Percentiles rank a stretch among this genome's conserved stretches.
Evolutionary conservation across 2,113 vertebrate genomes (phyloP).

Genomic region (Dasyurus viverrinus): DNA sequence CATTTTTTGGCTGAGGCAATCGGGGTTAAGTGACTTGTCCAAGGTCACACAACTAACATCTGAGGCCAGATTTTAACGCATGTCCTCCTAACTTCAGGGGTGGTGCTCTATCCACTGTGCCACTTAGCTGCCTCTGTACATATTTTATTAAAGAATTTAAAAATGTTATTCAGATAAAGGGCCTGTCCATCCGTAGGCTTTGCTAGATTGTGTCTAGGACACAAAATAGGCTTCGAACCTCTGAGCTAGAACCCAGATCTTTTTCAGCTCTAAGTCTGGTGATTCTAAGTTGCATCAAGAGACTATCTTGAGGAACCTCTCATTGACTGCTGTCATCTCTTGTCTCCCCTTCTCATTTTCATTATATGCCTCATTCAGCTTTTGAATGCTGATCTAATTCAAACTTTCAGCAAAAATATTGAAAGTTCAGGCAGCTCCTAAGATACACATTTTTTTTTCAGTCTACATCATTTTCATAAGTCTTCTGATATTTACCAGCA

Average conservation of each 20-base stretch:
- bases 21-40: no score
- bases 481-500: constrained; percentile 21
- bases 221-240: neutral
- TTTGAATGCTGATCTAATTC: constrained; percentile 29
- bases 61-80: no score
- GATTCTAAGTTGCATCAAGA: neutral
- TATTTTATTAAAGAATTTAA: no score
- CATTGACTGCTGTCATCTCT: no score
- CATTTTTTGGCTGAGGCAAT: no score
- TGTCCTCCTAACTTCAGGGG: no score
- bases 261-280: no score
- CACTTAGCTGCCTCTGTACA: no score
- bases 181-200: no score
- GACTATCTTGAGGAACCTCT: neutral
- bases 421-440: constrained; percentile 17
- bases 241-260: neutral
- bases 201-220: neutral
- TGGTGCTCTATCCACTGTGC: no score
- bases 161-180: no score
- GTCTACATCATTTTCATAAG: constrained; percentile 23
- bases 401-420: constrained; percentile 42
- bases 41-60: no score
- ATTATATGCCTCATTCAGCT: neutral
- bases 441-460: neutral
- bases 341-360: neutral